phyloP scores from a whole-genome alignment of 1,140 invertebrate genomes.

The Aleiodes sp. region DNA sequence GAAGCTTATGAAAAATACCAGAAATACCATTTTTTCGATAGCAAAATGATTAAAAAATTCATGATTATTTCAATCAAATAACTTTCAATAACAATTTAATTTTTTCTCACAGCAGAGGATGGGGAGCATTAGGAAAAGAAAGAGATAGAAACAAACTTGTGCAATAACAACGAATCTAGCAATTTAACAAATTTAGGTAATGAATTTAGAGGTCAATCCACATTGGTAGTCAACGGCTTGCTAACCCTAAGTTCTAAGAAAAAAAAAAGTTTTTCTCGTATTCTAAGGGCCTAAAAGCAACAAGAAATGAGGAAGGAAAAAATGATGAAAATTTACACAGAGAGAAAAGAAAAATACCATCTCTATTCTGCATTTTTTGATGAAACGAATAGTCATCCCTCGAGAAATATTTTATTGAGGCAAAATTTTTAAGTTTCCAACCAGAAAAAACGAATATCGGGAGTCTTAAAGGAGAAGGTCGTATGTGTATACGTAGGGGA shows the following conservation, averaged over 20 bases:
- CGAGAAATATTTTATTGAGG: too few species aligned
- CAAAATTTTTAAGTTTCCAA: too few species aligned
- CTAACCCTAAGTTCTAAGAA: not conserved
- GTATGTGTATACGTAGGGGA: too few species aligned
- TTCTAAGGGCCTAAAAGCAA: not conserved
- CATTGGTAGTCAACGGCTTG: not conserved
- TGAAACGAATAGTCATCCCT: too few species aligned
- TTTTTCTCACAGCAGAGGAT: too few species aligned
- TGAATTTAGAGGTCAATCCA: not conserved
- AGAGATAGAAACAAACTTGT: not conserved
- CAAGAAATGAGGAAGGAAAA: not conserved
- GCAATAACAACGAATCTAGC: not conserved
- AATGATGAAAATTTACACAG: too few species aligned
- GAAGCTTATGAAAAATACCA: not conserved
- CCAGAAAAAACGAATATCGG: too few species aligned
- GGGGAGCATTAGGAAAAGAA: not conserved
- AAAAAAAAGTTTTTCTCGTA: not conserved
- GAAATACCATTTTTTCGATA: not conserved
- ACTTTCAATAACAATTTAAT: not conserved
- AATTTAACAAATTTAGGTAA: not conserved
- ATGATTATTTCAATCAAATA: too few species aligned
- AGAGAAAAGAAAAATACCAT: too few species aligned
- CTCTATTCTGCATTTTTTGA: too few species aligned
- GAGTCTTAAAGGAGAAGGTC: too few species aligned
- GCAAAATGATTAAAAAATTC: too few species aligned